Evolutionary conservation across 2,113 vertebrate species (phyloP).

Genomic region (Acanthochromis polyacanthus): DNA sequence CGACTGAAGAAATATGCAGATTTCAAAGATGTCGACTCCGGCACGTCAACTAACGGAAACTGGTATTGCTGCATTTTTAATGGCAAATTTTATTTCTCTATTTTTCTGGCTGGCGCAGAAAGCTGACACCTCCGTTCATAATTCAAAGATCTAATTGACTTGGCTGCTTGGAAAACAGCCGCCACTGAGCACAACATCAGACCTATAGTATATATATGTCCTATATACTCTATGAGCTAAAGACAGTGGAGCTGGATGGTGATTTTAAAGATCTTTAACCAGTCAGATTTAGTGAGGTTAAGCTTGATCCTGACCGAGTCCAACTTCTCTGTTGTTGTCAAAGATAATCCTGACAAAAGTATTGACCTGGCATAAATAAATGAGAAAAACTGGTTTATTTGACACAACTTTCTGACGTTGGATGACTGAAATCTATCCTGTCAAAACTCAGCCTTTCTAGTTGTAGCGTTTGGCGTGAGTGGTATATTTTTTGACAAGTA

Average conservation of each 20-base stretch:
- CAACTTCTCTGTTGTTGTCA: too few species aligned
- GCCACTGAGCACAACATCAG: too few species aligned
- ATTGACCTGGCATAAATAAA: neutral
- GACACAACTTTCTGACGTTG: constrained; percentile 16
- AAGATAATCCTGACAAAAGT: neutral
- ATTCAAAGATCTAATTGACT: neutral
- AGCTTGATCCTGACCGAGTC: neutral
- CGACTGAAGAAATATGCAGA: neutral
- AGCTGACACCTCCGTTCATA: neutral
- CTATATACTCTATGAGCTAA: too few species aligned
- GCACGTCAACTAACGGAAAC: neutral
- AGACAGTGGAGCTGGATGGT: too few species aligned
- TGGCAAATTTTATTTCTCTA: neutral
- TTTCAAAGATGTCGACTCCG: neutral
- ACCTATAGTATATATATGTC: too few species aligned
- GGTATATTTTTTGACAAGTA: too few species aligned
- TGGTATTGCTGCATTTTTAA: neutral
- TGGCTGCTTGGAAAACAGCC: neutral
- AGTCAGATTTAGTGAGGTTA: neutral
- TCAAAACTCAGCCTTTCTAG: neutral
- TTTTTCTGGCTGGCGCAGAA: neutral
- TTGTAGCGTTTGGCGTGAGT: neutral
- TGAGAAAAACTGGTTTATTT: neutral
- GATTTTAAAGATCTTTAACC: neutral
- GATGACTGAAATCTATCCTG: neutral